These are phyloP conservation scores for Zeuzera pyrina DNA, from an alignment of 2,888 invertebrate species.

Conservation along the genomic window DNA sequence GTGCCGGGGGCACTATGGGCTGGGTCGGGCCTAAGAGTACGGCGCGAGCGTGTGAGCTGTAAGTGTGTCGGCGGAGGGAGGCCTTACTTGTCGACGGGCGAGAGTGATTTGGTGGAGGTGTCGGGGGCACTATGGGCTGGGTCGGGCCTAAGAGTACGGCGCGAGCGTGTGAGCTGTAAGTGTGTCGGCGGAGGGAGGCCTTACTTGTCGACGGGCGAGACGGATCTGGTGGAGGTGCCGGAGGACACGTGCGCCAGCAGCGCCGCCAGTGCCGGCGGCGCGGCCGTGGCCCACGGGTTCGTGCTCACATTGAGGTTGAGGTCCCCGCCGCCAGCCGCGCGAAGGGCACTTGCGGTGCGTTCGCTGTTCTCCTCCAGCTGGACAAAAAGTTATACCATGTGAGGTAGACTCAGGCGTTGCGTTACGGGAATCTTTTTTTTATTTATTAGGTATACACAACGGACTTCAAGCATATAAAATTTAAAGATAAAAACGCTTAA, in stretches of 20 bases:
- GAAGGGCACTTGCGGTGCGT: conserved; percentile 39
- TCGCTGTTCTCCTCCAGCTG: conserved; percentile 54
- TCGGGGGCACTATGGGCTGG: too few species aligned
- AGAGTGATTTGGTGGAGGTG: conserved; percentile 50
- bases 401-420: too few species aligned
- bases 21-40: too few species aligned
- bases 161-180: neutral
- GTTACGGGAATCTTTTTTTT: too few species aligned
- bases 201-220: conserved; percentile 75
- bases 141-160: too few species aligned
- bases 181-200: neutral
- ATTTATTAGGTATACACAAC: too few species aligned
- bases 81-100: conserved; percentile 46
- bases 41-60: too few species aligned
- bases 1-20: conserved; percentile 72
- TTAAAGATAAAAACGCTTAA: too few species aligned
- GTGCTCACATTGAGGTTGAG: too few species aligned
- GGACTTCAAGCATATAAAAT: too few species aligned
- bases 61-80: neutral
- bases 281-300: conserved; percentile 37
- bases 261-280: conserved; percentile 40
- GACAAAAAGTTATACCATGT: neutral
- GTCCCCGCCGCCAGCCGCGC: conserved; percentile 41
- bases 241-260: conserved; percentile 66
- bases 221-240: conserved; percentile 72